phyloP scores from a whole-genome alignment of 2,888 invertebrate species.

The Cyaniris semiargus region DNA sequence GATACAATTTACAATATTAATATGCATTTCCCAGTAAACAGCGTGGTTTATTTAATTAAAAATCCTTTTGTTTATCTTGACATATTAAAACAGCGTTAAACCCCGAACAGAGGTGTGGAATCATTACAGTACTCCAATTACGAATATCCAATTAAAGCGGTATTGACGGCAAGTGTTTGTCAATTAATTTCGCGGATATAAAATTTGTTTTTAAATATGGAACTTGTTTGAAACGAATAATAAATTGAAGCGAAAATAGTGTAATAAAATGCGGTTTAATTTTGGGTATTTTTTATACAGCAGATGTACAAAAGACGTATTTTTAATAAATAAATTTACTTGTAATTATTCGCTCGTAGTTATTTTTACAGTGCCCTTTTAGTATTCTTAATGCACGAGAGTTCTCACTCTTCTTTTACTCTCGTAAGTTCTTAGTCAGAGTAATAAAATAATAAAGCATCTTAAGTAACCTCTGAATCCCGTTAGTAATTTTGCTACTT shows the following conservation, averaged over 20 bases:
- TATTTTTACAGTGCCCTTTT: too few relatives aligned
- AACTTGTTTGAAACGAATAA: background rate
- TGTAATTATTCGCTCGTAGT: too few relatives aligned
- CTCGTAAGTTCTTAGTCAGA: too few relatives aligned
- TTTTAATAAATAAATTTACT: too few relatives aligned
- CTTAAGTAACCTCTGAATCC: background rate
- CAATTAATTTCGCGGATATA: constrained; percentile 40
- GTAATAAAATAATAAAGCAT: background rate
- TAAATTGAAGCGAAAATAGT: background rate
- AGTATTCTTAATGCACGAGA: too few relatives aligned
- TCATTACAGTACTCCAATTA: constrained; percentile 43
- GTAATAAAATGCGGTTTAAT: too few relatives aligned
- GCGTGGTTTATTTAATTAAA: constrained; percentile 31
- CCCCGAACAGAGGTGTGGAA: constrained; percentile 39
- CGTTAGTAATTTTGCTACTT: background rate
- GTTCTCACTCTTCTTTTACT: too few relatives aligned
- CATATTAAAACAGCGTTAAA: constrained; percentile 38
- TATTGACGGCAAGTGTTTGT: constrained; percentile 41
- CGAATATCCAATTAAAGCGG: constrained; percentile 44
- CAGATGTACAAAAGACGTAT: too few relatives aligned
- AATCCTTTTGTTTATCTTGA: constrained; percentile 37
- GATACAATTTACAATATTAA: constrained; percentile 22
- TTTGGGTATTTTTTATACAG: too few relatives aligned
- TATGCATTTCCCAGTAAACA: constrained; percentile 32
- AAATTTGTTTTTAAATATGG: constrained; percentile 34